A percentile compares a stretch with the other conserved stretches of the same genome.
Conservation (phyloP, 2,113 vertebrate genomes). For the Emberiza fucata region DNA sequence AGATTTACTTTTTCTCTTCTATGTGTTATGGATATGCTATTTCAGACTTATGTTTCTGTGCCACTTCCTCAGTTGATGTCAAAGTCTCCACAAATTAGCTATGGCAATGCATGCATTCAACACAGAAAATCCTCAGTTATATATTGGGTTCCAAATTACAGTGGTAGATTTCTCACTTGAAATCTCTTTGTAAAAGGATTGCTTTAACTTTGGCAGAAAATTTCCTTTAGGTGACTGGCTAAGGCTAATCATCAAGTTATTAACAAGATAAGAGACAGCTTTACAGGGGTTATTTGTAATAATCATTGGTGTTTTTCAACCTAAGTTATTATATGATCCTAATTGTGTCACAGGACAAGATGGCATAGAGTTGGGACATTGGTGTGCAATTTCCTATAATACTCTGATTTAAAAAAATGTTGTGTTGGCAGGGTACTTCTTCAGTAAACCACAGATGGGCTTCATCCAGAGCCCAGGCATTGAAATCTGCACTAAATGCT, state of each 20-base stretch:
- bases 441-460: neutral
- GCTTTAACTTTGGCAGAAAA: neutral
- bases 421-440: neutral
- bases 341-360: neutral
- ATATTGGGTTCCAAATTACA: neutral
- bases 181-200: neutral
- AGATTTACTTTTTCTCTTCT: neutral
- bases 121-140: neutral
- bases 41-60: neutral
- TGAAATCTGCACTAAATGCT: neutral
- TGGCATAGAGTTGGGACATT: neutral
- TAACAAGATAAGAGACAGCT: neutral
- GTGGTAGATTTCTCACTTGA: neutral
- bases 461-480: neutral
- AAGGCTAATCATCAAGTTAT: neutral
- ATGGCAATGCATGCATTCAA: neutral
- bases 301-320: fast-evolving
- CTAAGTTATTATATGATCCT: neutral
- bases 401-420: neutral
- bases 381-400: neutral
- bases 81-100: neutral
- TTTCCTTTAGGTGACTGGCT: neutral
- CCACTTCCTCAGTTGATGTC: neutral
- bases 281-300: neutral
- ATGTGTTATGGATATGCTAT: neutral